Evolutionary conservation across 2,113 vertebrate genomes (phyloP), one percentile per base, ranked within the genome.

Genomic region (Salvelinus namaycush): DNA sequence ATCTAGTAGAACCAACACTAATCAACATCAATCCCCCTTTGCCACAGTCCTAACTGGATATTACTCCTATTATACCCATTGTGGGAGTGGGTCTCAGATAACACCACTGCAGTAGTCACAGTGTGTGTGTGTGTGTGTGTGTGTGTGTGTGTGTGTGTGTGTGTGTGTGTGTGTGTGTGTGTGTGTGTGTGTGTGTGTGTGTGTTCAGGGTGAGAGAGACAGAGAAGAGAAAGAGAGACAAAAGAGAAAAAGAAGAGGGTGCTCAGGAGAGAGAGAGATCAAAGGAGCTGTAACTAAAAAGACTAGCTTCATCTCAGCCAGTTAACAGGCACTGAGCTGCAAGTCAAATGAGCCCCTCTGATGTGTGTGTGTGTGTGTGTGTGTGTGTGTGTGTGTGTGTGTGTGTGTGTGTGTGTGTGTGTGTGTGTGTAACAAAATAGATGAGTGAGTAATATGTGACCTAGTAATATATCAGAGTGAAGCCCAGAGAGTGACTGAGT

Each of bases 11-110:
- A 69, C 51, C 27, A 29, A 64, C 68, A 12, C 51, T 74, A 78
- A 71, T 80, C 49, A 75, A 62, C 64, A 68, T 77, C 59, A 78
- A 74, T 82, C 51, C 81, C 70, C 71, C 64, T 39, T 66, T 75
- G 77, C 80, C 39, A 72, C 70, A 49, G 74, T 24, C 62, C 73
- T 81, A 84, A 78, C 3, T 24, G 79, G 76, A 84, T 84, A 82
- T 81, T 68, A 78, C 76, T 65, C 62, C 73, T 22, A 60, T 84
- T 83, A 76, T 77, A 72, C 27, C 57, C 51, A 68, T 76, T 78
- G 76, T 79, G 22, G 20, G n/a, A 27, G 48, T 26, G 24, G 49
- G 12, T 60, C 71, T 39, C 34, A 24, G 14, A 54, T 65, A 72
- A 60, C 29, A 44, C 1, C 57, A 22, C 26, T 22, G 9, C 48